Evolutionary conservation across 2,888 invertebrate genomes (phyloP), one percentile per base, ranked within the genome.

Genomic region (Rhagonycha fulva): DNA sequence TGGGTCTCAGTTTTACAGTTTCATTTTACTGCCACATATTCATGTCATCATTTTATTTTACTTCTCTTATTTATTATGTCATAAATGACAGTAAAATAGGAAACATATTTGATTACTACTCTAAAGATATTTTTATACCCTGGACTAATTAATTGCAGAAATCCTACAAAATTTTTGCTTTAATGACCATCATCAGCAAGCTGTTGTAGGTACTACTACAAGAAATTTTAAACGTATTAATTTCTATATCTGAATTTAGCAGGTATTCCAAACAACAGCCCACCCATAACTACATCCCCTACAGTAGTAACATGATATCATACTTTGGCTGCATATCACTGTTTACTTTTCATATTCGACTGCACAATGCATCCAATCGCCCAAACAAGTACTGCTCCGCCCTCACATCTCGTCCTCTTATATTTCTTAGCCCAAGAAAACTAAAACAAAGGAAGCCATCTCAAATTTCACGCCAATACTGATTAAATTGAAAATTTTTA

Each of bases 331-430:
- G 84, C 84, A 85, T 86, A 83, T 83, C 84, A 82, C 81, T 87
- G 87, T 87, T 87, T 87, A 86, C 87, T 86, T 87, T 87, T 87
- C 86, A 87, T 87, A 87, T 87, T 80, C 85, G 84, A 86, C 83
- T 87, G 87, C 85, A 87, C 86, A 87, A 87, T 85, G 84, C 83
- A 73, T 82, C 78, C 82, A 85, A 82, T 82, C 77, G 85, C 66
- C 84, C 86, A 86, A 81, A 80, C 76, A 77, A 83, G 77, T 82
- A 69, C 14, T 26, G 63, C n/a, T 66, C 23, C 63, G n/a, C 63
- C 63, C 26, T 66, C 63, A 14, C 63, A n/a, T 66, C 26, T 66
- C n/a, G n/a, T n/a, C 5, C 7, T n/a, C n/a, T 47, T n/a, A n/a
- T n/a, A n/a, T n/a, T 47, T 47, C n/a, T 47, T n/a, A n/a, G 7